Base-by-base conservation (phyloP, 92 coral and sea anemone species). In the Diadumene lineata region DNA sequence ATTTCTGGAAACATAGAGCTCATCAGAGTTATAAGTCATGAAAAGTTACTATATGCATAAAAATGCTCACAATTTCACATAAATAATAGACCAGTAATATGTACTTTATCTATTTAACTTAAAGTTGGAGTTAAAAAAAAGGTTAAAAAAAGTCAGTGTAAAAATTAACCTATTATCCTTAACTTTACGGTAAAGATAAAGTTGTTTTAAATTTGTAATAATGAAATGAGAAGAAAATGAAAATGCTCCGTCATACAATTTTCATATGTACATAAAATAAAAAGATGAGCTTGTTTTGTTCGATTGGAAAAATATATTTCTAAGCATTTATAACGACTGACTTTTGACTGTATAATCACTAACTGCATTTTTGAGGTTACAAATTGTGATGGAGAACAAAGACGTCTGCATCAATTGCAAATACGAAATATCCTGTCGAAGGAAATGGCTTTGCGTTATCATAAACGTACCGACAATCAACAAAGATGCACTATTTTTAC, bases 371-470 rank as follows among this genome's bases (percentile, higher is more conserved):
- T 38, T 38, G 48, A 38, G 48, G 48, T 38, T 38, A 38, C 6
- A 38, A 38, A 38, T 38, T 6, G 6, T 4, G 6, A 13, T 38
- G 6, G 48, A 38, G 13, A 38, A 38, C 58, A 53, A 53, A 2
- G 58, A 53, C 19, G 58, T 53, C 58, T 53, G 58, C 58, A 53
- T 53, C 58, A 53, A 53, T 53, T 53, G 64, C 4, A 62, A 62
- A 62, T 51, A 72, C 67, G 66, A 32, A 72, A 72, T 61, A 44
- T 72, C 77, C 77, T 56, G 77, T 57, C 0, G 0, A 33, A 56
- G 77, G 65, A 72, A 72, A 48, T 56, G 31, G 34, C 50, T 53
- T n/a, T 21, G 63, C 57, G 53, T 70, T 23, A 70, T 70, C 43
- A 48, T 3, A 18, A 23, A 34, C 30, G 34, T 56, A 15, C 64